phyloP scores from a whole-genome alignment of 2,797 vertebrate genomes.

The Sebastes hopkinsi region DNA sequence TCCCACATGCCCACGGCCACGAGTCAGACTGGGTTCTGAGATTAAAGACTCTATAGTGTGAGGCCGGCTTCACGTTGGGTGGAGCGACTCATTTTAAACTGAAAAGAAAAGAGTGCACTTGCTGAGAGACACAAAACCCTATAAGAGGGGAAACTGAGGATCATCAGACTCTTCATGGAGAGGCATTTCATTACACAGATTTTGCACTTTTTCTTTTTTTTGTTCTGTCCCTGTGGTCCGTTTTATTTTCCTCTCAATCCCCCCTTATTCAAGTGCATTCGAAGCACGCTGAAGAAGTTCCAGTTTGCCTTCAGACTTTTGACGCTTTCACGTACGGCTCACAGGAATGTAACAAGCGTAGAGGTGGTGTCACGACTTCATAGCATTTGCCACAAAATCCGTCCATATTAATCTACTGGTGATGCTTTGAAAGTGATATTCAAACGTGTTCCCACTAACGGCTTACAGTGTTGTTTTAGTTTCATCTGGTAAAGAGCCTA shows the following conservation, averaged over 20 bases:
- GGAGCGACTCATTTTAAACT: constrained; percentile 51
- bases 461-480: constrained; percentile 44
- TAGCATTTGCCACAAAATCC: constrained; percentile 57
- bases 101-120: constrained; percentile 58
- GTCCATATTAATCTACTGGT: constrained; percentile 62
- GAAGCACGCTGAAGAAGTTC: constrained; percentile 51
- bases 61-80: constrained; percentile 52
- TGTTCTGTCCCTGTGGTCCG: constrained; percentile 67
- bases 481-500: constrained; percentile 34
- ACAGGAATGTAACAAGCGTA: constrained; percentile 58
- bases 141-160: constrained; percentile 45
- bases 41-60: constrained; percentile 98
- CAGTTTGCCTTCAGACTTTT: constrained; percentile 68
- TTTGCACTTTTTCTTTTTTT: constrained; percentile 76
- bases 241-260: constrained; percentile 57
- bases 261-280: constrained; percentile 60
- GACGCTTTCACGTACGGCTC: constrained; percentile 48
- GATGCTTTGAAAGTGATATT: constrained; percentile 57
- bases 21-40: constrained; percentile 95
- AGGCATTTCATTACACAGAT: constrained; percentile 72
- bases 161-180: constrained; percentile 49
- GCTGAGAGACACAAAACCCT: constrained; percentile 47
- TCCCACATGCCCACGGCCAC: constrained; percentile 87
- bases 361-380: constrained; percentile 27
- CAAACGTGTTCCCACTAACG: constrained; percentile 33